These are phyloP conservation scores for Hypercompe scribonia DNA, from an alignment of 2,888 invertebrate species.

Conservation along the genomic window DNA sequence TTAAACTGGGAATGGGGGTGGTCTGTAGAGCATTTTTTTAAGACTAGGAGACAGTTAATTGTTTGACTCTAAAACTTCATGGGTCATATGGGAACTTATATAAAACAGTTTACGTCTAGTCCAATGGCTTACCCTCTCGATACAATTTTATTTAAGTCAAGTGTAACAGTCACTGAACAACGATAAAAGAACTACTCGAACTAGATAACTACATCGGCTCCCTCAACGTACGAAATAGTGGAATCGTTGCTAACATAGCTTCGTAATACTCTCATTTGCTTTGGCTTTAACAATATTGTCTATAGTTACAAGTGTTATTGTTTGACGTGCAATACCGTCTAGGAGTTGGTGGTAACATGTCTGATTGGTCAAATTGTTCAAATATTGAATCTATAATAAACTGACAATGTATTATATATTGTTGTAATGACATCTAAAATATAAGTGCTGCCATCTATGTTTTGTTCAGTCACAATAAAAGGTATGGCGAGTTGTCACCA, in stretches of 20 bases:
- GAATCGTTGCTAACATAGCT: constrained; percentile 61
- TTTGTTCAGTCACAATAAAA: too few species aligned
- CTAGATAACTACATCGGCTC: constrained; percentile 34
- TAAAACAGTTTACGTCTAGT: not conserved
- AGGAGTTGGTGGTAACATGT: not conserved
- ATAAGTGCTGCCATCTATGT: too few species aligned
- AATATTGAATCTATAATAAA: not conserved
- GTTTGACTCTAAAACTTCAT: not conserved
- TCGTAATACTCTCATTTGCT: constrained; percentile 77
- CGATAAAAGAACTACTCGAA: constrained; percentile 34
- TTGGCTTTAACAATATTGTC: constrained; percentile 72
- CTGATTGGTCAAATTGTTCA: not conserved
- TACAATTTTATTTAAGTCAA: constrained; percentile 7
- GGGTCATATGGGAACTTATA: not conserved
- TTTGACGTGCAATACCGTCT: constrained; percentile 25
- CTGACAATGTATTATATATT: too few species aligned
- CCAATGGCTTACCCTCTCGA: not conserved
- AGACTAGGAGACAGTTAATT: too few species aligned
- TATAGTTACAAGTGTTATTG: constrained; percentile 55
- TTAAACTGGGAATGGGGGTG: too few species aligned
- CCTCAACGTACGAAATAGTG: constrained; percentile 38
- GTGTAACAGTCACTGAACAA: constrained; percentile 32
- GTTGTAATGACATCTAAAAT: too few species aligned
- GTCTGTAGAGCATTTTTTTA: too few species aligned
- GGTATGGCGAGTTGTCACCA: too few species aligned